A percentile compares a stretch with the other conserved stretches of the same genome.
phyloP scores from a whole-genome alignment of 2,888 invertebrate species.

The Cremastinae sp. region DNA sequence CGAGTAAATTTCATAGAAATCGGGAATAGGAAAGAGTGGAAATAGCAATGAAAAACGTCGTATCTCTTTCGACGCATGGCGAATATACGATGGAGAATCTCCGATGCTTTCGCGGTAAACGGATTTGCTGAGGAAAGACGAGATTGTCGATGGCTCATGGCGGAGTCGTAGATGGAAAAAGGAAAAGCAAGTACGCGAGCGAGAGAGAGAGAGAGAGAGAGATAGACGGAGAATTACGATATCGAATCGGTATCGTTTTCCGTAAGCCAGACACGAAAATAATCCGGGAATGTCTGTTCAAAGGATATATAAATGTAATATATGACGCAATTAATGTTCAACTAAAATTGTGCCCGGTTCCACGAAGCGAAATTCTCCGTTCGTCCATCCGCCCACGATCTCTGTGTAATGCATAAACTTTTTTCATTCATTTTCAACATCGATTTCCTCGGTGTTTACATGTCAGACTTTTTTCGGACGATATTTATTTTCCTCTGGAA shows the following conservation, averaged over 20 bases:
- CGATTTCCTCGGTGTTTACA: slow-evolving; percentile 23
- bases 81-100: slow-evolving; percentile 40
- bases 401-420: slow-evolving; percentile 29
- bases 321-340: slow-evolving; percentile 65
- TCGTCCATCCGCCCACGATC: slow-evolving; percentile 37
- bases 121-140: slow-evolving; percentile 61
- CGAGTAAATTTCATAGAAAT: slow-evolving; percentile 25
- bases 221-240: slow-evolving; percentile 53
- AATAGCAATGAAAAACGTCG: slow-evolving; percentile 50
- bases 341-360: slow-evolving; percentile 61
- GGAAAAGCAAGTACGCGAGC: background rate
- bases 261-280: slow-evolving; percentile 57
- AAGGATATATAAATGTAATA: slow-evolving; percentile 65
- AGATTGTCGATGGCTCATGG: slow-evolving; percentile 28
- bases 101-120: slow-evolving; percentile 60
- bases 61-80: slow-evolving; percentile 33
- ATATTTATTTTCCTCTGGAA: background rate
- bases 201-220: slow-evolving; percentile 10
- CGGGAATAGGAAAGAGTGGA: slow-evolving; percentile 7
- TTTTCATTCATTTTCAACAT: slow-evolving; percentile 21
- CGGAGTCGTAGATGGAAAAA: background rate
- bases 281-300: slow-evolving; percentile 52
- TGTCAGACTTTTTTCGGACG: slow-evolving; percentile 7
- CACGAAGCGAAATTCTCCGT: slow-evolving; percentile 39
- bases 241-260: slow-evolving; percentile 54